phyloP scores from a whole-genome alignment of 2,113 vertebrate species.

The Brachyhypopomus occidentalis region DNA sequence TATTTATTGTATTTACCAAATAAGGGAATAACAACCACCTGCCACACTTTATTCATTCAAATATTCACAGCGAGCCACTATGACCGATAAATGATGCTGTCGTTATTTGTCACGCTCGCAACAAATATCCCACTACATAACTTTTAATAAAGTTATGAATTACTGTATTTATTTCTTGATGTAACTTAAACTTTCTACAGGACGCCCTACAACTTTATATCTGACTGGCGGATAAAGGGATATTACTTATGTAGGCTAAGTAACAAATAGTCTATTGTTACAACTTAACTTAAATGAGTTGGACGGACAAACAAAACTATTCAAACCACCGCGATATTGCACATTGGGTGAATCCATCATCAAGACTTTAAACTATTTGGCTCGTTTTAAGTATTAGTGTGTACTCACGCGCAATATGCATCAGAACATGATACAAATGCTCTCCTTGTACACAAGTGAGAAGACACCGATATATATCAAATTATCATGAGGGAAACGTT shows the following conservation, averaged over 20 bases:
- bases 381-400: neutral
- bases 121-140: too few relatives aligned
- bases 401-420: neutral
- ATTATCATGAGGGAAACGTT: neutral
- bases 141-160: too few relatives aligned
- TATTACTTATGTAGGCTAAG: neutral
- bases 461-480: neutral
- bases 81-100: too few relatives aligned
- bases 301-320: neutral
- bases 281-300: neutral
- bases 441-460: neutral
- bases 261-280: neutral
- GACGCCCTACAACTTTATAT: neutral
- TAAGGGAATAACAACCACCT: neutral
- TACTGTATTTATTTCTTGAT: too few relatives aligned
- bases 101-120: too few relatives aligned
- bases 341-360: neutral
- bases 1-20: neutral
- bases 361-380: neutral
- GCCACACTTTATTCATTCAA: neutral
- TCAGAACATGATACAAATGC: too few relatives aligned
- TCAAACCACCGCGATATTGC: neutral
- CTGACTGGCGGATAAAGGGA: neutral
- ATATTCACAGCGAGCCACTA: neutral
- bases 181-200: too few relatives aligned